These are phyloP conservation scores for Danaus chrysippus DNA, from an alignment of 2,888 invertebrate genomes.

Conservation along the genomic window DNA sequence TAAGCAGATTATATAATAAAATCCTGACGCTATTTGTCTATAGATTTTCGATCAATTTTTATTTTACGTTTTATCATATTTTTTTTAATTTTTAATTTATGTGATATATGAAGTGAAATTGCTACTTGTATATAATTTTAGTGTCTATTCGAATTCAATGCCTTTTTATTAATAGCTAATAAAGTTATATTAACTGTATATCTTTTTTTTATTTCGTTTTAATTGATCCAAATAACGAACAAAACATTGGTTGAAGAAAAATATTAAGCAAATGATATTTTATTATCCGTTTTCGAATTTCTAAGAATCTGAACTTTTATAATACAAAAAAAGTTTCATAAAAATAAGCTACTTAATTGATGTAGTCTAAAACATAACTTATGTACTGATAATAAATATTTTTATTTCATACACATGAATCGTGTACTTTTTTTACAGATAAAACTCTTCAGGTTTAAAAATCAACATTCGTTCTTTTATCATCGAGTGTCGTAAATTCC, in stretches of 20 bases:
- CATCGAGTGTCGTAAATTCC: too few species aligned
- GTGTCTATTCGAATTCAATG: conserved; percentile 43
- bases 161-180: conserved; percentile 61
- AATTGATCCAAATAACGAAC: neutral
- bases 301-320: too few species aligned
- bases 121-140: conserved; percentile 45
- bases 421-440: too few species aligned
- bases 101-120: conserved; percentile 28
- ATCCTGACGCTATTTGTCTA: neutral
- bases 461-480: too few species aligned
- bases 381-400: too few species aligned
- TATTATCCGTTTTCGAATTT: too few species aligned
- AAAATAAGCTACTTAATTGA: too few species aligned
- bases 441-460: too few species aligned
- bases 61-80: conserved; percentile 10
- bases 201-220: conserved; percentile 16
- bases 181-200: conserved; percentile 45
- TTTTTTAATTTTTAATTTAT: conserved; percentile 23
- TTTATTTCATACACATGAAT: too few species aligned
- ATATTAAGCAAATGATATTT: too few species aligned
- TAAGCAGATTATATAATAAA: conserved; percentile 1
- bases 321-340: too few species aligned
- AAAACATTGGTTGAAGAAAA: neutral
- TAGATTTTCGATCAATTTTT: conserved; percentile 8
- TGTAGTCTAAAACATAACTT: too few species aligned